Evolutionary conservation across 2,888 invertebrate genomes (phyloP).

Genomic region (Marasmarcha lunaedactyla): DNA sequence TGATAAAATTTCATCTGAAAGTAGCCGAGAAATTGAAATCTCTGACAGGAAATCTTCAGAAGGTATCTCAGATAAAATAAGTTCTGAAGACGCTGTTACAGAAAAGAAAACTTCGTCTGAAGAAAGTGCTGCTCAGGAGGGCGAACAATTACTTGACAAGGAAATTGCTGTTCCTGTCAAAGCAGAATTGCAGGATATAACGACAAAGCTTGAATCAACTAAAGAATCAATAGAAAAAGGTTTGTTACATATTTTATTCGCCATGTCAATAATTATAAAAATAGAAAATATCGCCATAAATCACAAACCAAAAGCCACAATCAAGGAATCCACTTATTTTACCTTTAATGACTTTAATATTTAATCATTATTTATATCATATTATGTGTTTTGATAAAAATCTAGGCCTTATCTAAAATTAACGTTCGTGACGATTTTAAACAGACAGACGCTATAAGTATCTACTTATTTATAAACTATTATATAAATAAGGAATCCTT

Average conservation of each 20-base stretch:
- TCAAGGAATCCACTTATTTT: too few relatives aligned
- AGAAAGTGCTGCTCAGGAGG: constrained; percentile 38
- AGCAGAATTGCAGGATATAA: constrained; percentile 22
- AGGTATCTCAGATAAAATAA: constrained; percentile 61
- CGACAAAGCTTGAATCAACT: constrained; percentile 28
- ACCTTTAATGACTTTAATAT: too few relatives aligned
- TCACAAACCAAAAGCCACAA: too few relatives aligned
- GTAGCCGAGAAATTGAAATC: constrained; percentile 61
- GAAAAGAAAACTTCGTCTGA: constrained; percentile 64
- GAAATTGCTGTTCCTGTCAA: constrained; percentile 16
- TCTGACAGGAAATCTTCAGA: constrained; percentile 63
- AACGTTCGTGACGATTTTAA: too few relatives aligned
- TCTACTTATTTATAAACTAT: too few relatives aligned
- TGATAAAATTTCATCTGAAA: constrained; percentile 65
- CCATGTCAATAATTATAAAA: too few relatives aligned
- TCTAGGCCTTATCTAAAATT: too few relatives aligned
- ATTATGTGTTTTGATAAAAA: too few relatives aligned
- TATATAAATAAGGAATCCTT: too few relatives aligned
- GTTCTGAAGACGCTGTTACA: constrained; percentile 64
- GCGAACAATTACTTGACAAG: constrained; percentile 25
- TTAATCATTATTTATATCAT: too few relatives aligned
- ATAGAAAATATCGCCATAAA: too few relatives aligned
- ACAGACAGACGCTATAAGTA: too few relatives aligned
- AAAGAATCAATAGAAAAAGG: constrained; percentile 37
- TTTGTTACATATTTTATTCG: constrained; percentile 19